phyloP scores from a whole-genome alignment of 2,888 invertebrate species.

The Hermaeophaga mercurialis region DNA sequence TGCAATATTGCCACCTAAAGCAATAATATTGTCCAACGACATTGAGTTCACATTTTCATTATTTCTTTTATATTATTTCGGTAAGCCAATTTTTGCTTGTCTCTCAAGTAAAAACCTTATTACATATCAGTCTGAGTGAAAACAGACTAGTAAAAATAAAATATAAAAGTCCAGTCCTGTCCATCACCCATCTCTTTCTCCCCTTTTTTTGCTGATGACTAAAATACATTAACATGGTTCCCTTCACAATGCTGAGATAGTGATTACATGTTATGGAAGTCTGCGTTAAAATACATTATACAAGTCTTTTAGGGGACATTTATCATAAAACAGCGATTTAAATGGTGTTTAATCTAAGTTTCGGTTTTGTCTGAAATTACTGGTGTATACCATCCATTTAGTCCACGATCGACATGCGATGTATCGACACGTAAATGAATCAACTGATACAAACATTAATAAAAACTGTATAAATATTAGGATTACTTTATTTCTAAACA shows the following conservation, averaged over 20 bases:
- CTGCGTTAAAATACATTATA: conserved; percentile 53
- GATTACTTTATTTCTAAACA: no score
- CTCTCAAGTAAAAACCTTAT: no score
- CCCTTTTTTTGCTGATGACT: conserved; percentile 50
- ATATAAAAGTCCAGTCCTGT: conserved; percentile 23
- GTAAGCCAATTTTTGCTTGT: no score
- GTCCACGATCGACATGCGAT: conserved; percentile 37
- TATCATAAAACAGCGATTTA: conserved; percentile 39
- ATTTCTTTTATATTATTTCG: no score
- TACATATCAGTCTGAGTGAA: no score
- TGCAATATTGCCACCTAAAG: no score
- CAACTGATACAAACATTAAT: neutral
- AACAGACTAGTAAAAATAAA: no score
- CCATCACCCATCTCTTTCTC: conserved; percentile 32
- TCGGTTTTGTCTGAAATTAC: conserved; percentile 41
- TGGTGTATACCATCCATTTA: conserved; percentile 42
- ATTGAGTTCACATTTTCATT: no score
- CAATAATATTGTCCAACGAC: no score
- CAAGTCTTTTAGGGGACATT: conserved; percentile 48
- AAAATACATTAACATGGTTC: conserved; percentile 56
- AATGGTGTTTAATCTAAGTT: conserved; percentile 44
- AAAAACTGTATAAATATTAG: no score
- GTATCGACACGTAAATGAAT: conserved; percentile 13
- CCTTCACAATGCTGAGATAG: conserved; percentile 53
- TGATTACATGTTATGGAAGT: conserved; percentile 56